Evolutionary conservation across 2,797 vertebrate genomes (phyloP), one percentile per base, ranked within the genome.

Genomic region (Brotula barbata): DNA sequence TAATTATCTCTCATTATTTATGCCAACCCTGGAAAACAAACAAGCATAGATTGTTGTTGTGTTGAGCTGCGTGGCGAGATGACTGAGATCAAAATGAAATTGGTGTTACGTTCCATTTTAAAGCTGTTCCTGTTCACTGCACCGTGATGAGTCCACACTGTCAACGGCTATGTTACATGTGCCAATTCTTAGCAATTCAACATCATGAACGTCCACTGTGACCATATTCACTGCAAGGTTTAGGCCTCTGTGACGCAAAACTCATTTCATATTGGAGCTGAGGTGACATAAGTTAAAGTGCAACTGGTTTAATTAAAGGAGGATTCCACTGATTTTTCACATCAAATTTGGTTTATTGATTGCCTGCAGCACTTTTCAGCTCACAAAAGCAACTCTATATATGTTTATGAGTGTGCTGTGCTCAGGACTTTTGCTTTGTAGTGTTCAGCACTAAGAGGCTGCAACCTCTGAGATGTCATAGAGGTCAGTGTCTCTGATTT

Each of bases 1-100:
- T 85, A 83, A 78, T 77, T 86, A 44, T 77, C 51, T 81, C 64
- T 75, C 41, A 82, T 84, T 90, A 91, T 92, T 92, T 90, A 92
- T 92, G 80, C 43, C 70, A 54, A 66, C 78, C 77, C 81, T 64
- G 72, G 48, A 63, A 25, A 28, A 64, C 39, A 16, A 28, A 10
- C 3, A 36, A 36, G 20, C 42, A 33, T 56, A 9, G 31, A 20
- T 40, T 16, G 11, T 57, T 2, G 49, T n/a, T 28, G 28, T 64
- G 59, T 39, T 58, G 45, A 34, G 50, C 58, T 34, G 3, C 55
- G 19, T 73, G 75, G 68, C 36, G 22, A 74, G 70, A 68, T 52
- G 78, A 82, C 80, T 75, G 71, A 82, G 28, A 63, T 67, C 64
- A 20, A 2, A 52, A 19, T 46, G 20, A 45, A 62, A 37, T n/a